Evolutionary conservation across 2,888 invertebrate genomes (phyloP), one percentile per base, ranked within the genome.

Genomic region (Amphipoea oculea): DNA sequence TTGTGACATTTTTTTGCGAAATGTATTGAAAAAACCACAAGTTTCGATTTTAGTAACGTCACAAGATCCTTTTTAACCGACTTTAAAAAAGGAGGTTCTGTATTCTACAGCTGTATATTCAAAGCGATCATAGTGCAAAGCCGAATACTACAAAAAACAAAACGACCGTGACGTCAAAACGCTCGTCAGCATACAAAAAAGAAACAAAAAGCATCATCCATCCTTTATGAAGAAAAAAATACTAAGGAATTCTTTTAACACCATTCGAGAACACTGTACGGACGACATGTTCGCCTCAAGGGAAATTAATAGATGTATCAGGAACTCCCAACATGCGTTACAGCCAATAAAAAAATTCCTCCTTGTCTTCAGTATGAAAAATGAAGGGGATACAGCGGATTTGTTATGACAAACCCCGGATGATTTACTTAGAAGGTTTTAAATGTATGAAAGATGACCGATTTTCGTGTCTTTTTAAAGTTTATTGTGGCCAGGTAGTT

Each of bases 291-390:
- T 74, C 70, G 84, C 87, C 91, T 91, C 92, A 42, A 57, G 92
- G 91, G 91, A 91, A 91, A 91, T 91, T 91, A 91, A 91, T 91
- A 88, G 87, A 91, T 89, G 83, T 86, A 81, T 85, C 89, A 78
- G 84, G 72, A 72, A 76, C 74, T 82, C 60, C 78, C 78, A 81
- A 87, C 91, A 88, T 89, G 84, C 81, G 87, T 89, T 85, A 87
- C 82, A 84, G 67, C 85, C 85, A 85, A 87, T 90, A 88, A 88
- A 90, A 91, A 91, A 87, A 79, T 78, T 82, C 72, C 83, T 84
- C 77, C 77, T 60, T 79, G 73, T 76, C 80, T 76, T 57, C 63
- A 70, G 73, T 73, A 82, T 87, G 88, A 92, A 89, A 91, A 86
- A 90, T 89, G 88, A 87, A 85, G 78, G 42, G 77, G 76, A 75